phyloP scores from a whole-genome alignment of 2,113 vertebrate species.

The Lates calcarifer region DNA sequence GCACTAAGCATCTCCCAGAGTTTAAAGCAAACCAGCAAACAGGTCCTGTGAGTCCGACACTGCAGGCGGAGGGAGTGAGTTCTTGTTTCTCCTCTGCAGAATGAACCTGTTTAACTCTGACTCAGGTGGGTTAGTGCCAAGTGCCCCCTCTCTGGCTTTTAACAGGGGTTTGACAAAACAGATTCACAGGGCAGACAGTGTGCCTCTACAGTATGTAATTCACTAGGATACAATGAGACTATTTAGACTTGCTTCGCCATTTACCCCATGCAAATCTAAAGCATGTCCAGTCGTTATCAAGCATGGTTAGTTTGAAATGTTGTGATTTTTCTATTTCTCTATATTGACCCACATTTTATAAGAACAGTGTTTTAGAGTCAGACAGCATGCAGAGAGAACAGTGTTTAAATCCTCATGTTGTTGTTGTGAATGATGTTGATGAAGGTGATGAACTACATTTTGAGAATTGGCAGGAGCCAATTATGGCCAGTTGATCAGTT shows the following conservation, averaged over 20 bases:
- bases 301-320: neutral
- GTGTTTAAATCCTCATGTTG: neutral
- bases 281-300: neutral
- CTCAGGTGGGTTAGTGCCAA: constrained; percentile 69
- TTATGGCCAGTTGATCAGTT: neutral
- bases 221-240: constrained; percentile 51
- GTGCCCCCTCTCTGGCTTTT: constrained; percentile 56
- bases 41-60: constrained; percentile 52
- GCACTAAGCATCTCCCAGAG: constrained; percentile 40
- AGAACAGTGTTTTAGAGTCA: neutral
- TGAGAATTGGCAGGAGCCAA: too few relatives aligned
- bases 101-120: constrained; percentile 72
- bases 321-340: too few relatives aligned
- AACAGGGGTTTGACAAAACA: constrained; percentile 71
- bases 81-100: constrained; percentile 48
- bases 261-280: neutral
- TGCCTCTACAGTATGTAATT: constrained; percentile 30
- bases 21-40: constrained; percentile 54
- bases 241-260: constrained; percentile 36
- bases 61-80: constrained; percentile 45
- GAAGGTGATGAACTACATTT: neutral
- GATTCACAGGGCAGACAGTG: constrained; percentile 62
- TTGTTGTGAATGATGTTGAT: neutral
- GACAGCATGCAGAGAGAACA: neutral
- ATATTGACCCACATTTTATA: constrained; percentile 22